phyloP scores from a whole-genome alignment of 2,888 invertebrate genomes.

The Oligia latruncula region DNA sequence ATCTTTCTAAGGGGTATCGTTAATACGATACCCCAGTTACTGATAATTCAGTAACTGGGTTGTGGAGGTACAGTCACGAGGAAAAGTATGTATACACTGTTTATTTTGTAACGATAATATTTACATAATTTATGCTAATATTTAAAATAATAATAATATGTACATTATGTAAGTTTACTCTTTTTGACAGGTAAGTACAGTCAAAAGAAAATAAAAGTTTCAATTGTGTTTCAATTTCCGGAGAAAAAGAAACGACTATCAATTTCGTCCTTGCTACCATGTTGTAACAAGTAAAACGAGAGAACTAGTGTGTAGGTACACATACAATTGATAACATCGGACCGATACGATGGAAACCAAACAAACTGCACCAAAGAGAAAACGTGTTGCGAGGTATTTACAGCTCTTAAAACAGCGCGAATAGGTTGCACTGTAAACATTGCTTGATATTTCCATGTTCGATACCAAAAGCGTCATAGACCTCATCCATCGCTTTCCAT shows the following conservation, averaged over 20 bases:
- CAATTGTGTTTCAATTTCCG: not conserved
- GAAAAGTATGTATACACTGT: too few species aligned
- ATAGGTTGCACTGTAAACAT: slow-evolving; percentile 5
- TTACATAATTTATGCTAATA: too few species aligned
- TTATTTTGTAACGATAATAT: too few species aligned
- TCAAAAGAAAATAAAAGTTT: too few species aligned
- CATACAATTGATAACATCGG: slow-evolving; percentile 28
- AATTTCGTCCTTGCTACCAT: not conserved
- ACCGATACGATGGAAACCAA: slow-evolving; percentile 32
- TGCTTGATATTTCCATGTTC: not conserved
- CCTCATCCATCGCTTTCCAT: too few species aligned
- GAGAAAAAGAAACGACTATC: not conserved
- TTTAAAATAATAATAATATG: too few species aligned
- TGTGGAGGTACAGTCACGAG: not conserved
- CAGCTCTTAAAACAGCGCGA: not conserved
- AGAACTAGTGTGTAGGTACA: slow-evolving; percentile 5
- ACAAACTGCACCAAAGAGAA: slow-evolving; percentile 35
- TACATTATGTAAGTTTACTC: too few species aligned
- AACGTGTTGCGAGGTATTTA: slow-evolving; percentile 10
- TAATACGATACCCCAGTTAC: too few species aligned
- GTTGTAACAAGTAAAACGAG: slow-evolving; percentile 29
- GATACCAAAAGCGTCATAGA: not conserved
- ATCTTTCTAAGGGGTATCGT: not conserved
- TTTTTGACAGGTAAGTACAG: too few species aligned
- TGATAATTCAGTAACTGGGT: not conserved